Evolutionary conservation across 2,113 vertebrate species (phyloP).

Genomic region (Mirounga angustirostris): DNA sequence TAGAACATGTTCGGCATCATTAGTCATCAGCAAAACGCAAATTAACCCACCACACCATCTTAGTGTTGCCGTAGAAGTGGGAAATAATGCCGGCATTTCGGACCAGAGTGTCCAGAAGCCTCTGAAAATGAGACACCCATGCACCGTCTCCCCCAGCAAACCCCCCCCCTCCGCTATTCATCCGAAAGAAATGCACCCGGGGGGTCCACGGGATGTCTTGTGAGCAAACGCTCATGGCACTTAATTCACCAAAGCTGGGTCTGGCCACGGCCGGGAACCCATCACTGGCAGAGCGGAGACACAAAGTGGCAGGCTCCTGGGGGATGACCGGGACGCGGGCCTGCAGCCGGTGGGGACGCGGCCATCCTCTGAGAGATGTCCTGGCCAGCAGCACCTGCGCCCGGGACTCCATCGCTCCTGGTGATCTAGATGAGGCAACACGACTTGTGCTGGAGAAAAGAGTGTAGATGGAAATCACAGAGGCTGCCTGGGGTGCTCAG

Average conservation of each 20-base stretch:
- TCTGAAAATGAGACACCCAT: neutral
- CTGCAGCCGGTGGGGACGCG: neutral
- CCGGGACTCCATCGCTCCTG: neutral
- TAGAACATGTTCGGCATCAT: neutral
- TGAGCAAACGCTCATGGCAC: accelerated
- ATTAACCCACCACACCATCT: neutral
- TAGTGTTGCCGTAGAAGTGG: neutral
- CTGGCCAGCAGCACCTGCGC: too few relatives aligned
- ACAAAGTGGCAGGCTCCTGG: neutral
- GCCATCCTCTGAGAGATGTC: neutral
- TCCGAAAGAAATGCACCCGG: too few relatives aligned
- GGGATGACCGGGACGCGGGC: neutral
- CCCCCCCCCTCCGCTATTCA: too few relatives aligned
- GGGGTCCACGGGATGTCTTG: accelerated
- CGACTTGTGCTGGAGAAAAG: accelerated
- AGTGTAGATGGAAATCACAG: neutral
- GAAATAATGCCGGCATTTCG: neutral
- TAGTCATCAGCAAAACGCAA: neutral
- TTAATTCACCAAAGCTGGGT: neutral
- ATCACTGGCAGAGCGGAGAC: neutral
- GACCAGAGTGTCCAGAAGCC: neutral
- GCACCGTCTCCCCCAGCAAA: neutral
- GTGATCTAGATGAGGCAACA: neutral
- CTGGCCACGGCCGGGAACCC: accelerated
- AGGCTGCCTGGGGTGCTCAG: neutral